A percentile compares a stretch with the other conserved stretches of the same genome.
Conservation (phyloP, 2,888 invertebrate species). For the Bimastos eiseni region DNA sequence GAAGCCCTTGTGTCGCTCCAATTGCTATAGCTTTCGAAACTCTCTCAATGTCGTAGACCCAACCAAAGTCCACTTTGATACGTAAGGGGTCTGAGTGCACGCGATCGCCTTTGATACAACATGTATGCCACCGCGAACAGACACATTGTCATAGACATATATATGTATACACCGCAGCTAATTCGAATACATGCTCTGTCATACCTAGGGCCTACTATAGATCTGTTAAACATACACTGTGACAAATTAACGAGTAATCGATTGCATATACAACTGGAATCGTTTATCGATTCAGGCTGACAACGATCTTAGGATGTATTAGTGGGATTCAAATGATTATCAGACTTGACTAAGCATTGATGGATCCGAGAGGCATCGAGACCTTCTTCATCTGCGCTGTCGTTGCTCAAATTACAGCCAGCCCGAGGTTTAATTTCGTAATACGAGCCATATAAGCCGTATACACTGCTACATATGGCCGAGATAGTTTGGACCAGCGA, state of each 20-base stretch:
- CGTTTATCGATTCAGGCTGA: too few relatives aligned
- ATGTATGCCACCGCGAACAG: background rate
- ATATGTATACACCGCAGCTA: background rate
- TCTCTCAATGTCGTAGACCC: background rate
- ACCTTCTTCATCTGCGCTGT: background rate
- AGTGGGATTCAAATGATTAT: background rate
- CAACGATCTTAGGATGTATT: background rate
- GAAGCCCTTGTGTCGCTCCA: background rate
- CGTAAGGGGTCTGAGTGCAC: background rate
- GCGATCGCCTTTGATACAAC: background rate
- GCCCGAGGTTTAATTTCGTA: background rate
- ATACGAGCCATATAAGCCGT: too few relatives aligned
- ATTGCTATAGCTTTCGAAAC: background rate
- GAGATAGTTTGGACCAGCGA: background rate
- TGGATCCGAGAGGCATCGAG: background rate
- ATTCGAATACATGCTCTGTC: background rate
- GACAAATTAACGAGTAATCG: background rate
- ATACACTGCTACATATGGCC: background rate
- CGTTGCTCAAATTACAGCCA: background rate
- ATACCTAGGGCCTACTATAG: background rate
- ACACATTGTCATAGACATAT: background rate
- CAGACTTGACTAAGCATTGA: background rate
- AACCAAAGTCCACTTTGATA: constrained; percentile 13
- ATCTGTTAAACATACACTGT: background rate
- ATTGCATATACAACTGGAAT: background rate